These are phyloP conservation scores for Glareola pratincola DNA, from an alignment of 2,113 vertebrate species.

Conservation along the genomic window DNA sequence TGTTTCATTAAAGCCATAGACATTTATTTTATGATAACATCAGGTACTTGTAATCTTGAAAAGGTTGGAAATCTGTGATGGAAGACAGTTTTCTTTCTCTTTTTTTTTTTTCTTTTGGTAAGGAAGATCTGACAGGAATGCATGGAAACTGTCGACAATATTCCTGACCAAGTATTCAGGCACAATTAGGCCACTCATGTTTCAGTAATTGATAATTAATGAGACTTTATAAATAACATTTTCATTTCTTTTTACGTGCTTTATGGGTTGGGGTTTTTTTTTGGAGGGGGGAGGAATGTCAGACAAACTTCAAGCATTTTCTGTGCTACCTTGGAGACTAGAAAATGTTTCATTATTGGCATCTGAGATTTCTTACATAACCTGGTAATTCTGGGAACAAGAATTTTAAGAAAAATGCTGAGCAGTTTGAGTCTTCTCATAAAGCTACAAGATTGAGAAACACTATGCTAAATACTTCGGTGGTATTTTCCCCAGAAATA, in stretches of 20 bases:
- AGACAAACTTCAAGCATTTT: slow-evolving; percentile 27
- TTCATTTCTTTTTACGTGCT: not conserved
- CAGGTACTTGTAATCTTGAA: not conserved
- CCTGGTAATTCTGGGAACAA: slow-evolving; percentile 34
- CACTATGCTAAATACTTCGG: not conserved
- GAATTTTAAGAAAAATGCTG: slow-evolving; percentile 39
- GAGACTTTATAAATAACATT: not conserved
- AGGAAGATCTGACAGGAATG: not conserved
- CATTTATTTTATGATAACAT: not conserved
- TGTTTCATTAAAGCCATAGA: not conserved
- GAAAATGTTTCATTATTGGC: slow-evolving; percentile 47
- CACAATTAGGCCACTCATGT: not conserved
- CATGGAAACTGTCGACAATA: not conserved
- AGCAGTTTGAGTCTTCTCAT: not conserved
- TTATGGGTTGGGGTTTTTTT: not conserved
- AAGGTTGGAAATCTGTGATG: not conserved
- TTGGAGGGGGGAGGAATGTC: not conserved
- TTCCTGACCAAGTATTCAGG: not conserved
- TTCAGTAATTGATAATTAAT: not conserved
- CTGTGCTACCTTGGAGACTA: slow-evolving; percentile 57
- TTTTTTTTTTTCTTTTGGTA: not conserved
- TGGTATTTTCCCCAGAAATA: not conserved
- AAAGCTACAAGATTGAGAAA: not conserved
- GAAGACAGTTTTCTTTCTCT: not conserved
- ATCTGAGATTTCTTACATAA: slow-evolving; percentile 33